Evolutionary conservation across 2,113 vertebrate species (phyloP), one percentile per base, ranked within the genome.

Genomic region (Halcyon senegalensis): DNA sequence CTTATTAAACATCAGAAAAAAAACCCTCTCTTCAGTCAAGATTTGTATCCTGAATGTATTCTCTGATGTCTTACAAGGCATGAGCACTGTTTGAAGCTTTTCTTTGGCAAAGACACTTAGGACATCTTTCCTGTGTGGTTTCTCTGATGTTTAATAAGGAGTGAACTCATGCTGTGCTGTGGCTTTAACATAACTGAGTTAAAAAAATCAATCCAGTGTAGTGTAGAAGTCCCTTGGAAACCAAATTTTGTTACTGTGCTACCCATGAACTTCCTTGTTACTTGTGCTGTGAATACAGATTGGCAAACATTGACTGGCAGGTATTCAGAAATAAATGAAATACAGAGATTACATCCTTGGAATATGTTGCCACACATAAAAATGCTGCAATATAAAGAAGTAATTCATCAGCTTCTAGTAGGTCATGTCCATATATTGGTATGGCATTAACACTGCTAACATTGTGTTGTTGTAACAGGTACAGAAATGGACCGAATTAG

Each of bases 41-140:
- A 67, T 80, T 66, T 62, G 41, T 88, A 31, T 83, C 63, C 76
- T 86, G 50, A 69, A n/a, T 27, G 4, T 50, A 33, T 75, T 69
- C n/a, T 74, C 59, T 86, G 51, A 37, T 89, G 51, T 84, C 68
- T 83, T 94, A 70, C 59, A 78, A 81, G 80, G 31, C 74, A 30
- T 31, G 68, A 92, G 85, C 41, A 75, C 13, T 2, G 2, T 84
- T 81, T 81, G 73, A 81, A 95, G 56, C 93, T 84, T 92, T 81
- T 13, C 16, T 90, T 94, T 92, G 93, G 64, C 64, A 89, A 11
- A 89, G 51, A 23, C 37, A 28, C 63, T 81, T 78, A 84, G 89
- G 58, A 55, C 41, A 59, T 91, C 80, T 93, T 94, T 75, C 68
- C 93, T 90, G 56, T 72, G 92, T 89, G 83, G 68, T 75, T 97